Conservation (phyloP, 1,140 invertebrate species). For the Drosophila pallidifrons region DNA sequence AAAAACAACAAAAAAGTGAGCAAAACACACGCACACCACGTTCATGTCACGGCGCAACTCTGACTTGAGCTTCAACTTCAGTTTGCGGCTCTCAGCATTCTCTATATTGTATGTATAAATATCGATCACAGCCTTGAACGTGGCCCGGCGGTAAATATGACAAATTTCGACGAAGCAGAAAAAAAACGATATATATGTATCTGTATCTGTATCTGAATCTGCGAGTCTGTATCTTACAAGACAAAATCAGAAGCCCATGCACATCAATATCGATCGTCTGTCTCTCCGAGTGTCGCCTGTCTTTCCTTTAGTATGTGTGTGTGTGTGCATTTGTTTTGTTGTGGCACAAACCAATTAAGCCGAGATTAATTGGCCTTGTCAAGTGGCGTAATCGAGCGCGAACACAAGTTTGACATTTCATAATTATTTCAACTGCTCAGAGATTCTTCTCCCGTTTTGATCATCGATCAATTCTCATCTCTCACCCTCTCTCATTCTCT, state of each 20-base stretch:
- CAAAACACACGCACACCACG: conserved; percentile 23
- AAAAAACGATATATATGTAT: conserved; percentile 34
- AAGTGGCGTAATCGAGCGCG: conserved; percentile 83
- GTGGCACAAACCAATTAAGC: conserved; percentile 83
- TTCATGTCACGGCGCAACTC: conserved; percentile 23
- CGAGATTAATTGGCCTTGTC: conserved; percentile 83
- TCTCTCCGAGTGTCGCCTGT: conserved; percentile 34
- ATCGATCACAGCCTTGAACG: conserved; percentile 68
- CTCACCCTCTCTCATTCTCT: neutral
- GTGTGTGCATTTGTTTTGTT: conserved; percentile 44
- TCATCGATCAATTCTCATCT: conserved; percentile 70
- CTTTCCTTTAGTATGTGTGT: conserved; percentile 9
- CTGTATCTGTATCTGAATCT: conserved; percentile 18
- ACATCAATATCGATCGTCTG: conserved; percentile 72
- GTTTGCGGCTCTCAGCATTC: conserved; percentile 26
- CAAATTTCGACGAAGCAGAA: conserved; percentile 68
- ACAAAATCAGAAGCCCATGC: conserved; percentile 72
- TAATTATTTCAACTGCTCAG: conserved; percentile 78
- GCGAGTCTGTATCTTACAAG: conserved; percentile 41
- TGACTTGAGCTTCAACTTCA: conserved; percentile 4
- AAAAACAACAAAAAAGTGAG: conserved; percentile 22
- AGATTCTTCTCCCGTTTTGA: conserved; percentile 49
- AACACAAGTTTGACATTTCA: conserved; percentile 84
- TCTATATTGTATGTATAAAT: conserved; percentile 38
- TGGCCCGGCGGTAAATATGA: conserved; percentile 69